These are phyloP conservation scores for Nothura maculosa DNA, from an alignment of 2,797 vertebrate genomes.

Conservation along the genomic window DNA sequence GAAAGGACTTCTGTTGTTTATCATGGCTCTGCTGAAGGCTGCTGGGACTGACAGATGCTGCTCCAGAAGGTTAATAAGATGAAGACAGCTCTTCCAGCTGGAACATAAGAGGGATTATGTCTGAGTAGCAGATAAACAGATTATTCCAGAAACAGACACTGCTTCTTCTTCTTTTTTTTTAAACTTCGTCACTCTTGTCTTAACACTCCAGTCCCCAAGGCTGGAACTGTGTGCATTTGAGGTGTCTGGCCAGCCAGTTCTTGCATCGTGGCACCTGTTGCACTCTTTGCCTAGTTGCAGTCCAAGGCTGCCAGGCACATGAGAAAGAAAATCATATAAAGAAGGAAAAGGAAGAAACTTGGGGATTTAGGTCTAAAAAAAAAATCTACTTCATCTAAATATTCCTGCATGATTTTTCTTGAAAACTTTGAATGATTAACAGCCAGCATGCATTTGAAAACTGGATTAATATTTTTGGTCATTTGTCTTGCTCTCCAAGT, in stretches of 20 bases:
- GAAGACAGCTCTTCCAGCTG: slow-evolving; percentile 85
- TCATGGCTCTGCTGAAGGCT: slow-evolving; percentile 40
- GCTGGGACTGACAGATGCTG: slow-evolving; percentile 85
- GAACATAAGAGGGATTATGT: slow-evolving; percentile 92
- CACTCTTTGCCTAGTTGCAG: background rate
- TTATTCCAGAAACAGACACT: slow-evolving; percentile 89
- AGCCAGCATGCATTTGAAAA: slow-evolving; percentile 85
- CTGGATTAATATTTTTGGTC: slow-evolving; percentile 81
- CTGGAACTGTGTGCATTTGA: background rate
- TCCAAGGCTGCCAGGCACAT: slow-evolving; percentile 5
- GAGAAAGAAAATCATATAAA: background rate
- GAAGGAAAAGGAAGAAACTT: background rate
- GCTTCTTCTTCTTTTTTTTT: slow-evolving; percentile 77
- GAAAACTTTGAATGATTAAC: slow-evolving; percentile 65
- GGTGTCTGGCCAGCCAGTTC: background rate
- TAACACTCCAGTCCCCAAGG: slow-evolving; percentile 10
- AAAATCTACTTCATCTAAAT: background rate
- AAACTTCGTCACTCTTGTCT: slow-evolving; percentile 81
- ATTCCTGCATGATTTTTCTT: slow-evolving; percentile 35
- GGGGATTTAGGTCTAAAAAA: background rate
- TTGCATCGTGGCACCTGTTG: slow-evolving; percentile 1
- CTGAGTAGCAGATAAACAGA: slow-evolving; percentile 93
- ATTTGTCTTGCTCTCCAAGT: slow-evolving; percentile 81
- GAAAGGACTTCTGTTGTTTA: slow-evolving; percentile 62
- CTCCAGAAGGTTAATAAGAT: slow-evolving; percentile 93